Conservation (phyloP, 2,797 vertebrate genomes). For the Xiphorhynchus erythropygius region DNA sequence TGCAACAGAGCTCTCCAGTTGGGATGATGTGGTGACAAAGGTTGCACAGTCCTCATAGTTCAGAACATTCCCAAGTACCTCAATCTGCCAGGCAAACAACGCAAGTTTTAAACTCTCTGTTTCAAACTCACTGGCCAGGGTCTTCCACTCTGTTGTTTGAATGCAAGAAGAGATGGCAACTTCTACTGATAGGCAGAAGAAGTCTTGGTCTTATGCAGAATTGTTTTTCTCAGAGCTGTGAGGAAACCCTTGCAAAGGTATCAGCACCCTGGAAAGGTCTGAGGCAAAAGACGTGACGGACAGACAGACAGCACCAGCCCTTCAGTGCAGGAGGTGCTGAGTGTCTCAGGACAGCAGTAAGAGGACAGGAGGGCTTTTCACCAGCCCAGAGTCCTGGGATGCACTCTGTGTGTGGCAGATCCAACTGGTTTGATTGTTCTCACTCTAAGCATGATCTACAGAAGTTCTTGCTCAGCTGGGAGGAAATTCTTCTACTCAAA, state of each 20-base stretch:
- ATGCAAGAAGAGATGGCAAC: not conserved
- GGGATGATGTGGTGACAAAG: not conserved
- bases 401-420: not conserved
- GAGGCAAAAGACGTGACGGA: not conserved
- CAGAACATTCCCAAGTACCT: not conserved
- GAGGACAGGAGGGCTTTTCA: not conserved
- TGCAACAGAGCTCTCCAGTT: not conserved
- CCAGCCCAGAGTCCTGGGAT: not conserved
- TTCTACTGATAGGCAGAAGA: not conserved
- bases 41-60: not conserved
- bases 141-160: not conserved
- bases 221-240: not conserved
- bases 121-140: not conserved
- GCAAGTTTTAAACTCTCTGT: not conserved
- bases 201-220: not conserved
- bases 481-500: conserved; percentile 3
- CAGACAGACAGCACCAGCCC: not conserved
- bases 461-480: not conserved
- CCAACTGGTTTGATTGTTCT: not conserved
- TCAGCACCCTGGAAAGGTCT: not conserved
- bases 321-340: not conserved
- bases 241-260: not conserved
- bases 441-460: not conserved
- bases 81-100: not conserved
- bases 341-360: not conserved